Evolutionary conservation across 2,797 vertebrate species (phyloP).

Genomic region (Karalla daura): DNA sequence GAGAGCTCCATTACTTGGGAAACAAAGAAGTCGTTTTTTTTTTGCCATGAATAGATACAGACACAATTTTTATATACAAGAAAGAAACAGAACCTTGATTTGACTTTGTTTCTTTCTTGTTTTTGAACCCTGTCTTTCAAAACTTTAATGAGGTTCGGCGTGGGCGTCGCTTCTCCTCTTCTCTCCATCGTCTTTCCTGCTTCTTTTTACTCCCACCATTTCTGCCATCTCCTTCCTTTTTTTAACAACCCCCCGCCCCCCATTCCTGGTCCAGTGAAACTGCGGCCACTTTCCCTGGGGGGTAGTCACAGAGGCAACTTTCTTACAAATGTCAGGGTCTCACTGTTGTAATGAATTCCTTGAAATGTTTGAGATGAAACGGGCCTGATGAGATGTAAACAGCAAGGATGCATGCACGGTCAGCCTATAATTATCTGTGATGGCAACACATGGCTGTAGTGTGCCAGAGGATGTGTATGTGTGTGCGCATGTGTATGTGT

Average conservation of each 20-base stretch:
- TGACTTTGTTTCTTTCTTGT: slow-evolving; percentile 2
- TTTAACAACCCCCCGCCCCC: slow-evolving; percentile 27
- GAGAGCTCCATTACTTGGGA: slow-evolving; percentile 1
- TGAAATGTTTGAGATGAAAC: background rate
- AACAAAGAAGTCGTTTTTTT: slow-evolving; percentile 13
- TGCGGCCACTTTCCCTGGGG: slow-evolving; percentile 19
- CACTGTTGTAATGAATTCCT: slow-evolving; percentile 8
- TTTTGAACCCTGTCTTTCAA: slow-evolving; percentile 31
- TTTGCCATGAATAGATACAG: slow-evolving; percentile 23
- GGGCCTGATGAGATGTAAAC: background rate
- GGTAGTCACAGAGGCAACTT: background rate
- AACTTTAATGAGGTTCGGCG: slow-evolving; percentile 61
- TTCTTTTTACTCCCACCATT: slow-evolving; percentile 39
- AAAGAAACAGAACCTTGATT: background rate
- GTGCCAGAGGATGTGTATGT: background rate
- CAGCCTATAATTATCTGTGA: background rate
- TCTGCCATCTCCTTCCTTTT: slow-evolving; percentile 12
- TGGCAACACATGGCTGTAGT: no score
- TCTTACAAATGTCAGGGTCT: background rate
- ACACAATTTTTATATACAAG: slow-evolving; percentile 12
- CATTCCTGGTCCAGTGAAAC: slow-evolving; percentile 30
- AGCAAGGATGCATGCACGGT: background rate
- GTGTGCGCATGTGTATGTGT: no score
- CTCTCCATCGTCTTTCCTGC: slow-evolving; percentile 4
- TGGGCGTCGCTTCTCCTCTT: slow-evolving; percentile 51